Conservation (phyloP, 1,140 invertebrate species). For the Papilio aristodemus region DNA sequence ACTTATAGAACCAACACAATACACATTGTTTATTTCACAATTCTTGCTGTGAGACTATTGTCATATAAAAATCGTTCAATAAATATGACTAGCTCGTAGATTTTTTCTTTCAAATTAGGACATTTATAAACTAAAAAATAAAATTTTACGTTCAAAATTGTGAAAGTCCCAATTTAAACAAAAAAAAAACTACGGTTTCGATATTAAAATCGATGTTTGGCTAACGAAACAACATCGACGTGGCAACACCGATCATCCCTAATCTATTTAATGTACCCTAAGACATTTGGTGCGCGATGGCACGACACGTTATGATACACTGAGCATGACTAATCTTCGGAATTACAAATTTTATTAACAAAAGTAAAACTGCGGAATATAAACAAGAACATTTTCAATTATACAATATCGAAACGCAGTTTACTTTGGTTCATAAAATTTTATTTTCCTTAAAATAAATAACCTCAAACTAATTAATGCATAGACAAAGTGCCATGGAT, state of each 20-base stretch:
- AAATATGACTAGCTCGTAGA: too few relatives aligned
- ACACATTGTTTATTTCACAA: too few relatives aligned
- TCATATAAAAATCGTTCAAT: too few relatives aligned
- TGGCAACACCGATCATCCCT: constrained; percentile 36
- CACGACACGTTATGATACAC: constrained; percentile 49
- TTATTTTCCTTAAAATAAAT: not conserved
- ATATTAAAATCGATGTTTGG: constrained; percentile 1
- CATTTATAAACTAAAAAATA: too few relatives aligned
- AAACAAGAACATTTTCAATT: too few relatives aligned
- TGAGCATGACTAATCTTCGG: constrained; percentile 45
- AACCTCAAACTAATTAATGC: not conserved
- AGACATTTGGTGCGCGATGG: constrained; percentile 57
- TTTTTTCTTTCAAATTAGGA: too few relatives aligned
- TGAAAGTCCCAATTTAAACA: too few relatives aligned
- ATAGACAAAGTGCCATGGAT: not conserved
- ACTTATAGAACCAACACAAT: too few relatives aligned
- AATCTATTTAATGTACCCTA: constrained; percentile 43
- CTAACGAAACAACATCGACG: constrained; percentile 27
- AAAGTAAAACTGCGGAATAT: not conserved
- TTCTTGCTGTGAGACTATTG: too few relatives aligned
- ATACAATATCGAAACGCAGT: not conserved
- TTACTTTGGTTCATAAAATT: not conserved
- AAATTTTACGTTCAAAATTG: too few relatives aligned
- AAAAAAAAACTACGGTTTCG: too few relatives aligned
- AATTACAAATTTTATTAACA: not conserved